Percentiles rank a stretch among this genome's conserved stretches.
phyloP scores from a whole-genome alignment of 2,113 vertebrate genomes.

The Vicugna pacos region DNA sequence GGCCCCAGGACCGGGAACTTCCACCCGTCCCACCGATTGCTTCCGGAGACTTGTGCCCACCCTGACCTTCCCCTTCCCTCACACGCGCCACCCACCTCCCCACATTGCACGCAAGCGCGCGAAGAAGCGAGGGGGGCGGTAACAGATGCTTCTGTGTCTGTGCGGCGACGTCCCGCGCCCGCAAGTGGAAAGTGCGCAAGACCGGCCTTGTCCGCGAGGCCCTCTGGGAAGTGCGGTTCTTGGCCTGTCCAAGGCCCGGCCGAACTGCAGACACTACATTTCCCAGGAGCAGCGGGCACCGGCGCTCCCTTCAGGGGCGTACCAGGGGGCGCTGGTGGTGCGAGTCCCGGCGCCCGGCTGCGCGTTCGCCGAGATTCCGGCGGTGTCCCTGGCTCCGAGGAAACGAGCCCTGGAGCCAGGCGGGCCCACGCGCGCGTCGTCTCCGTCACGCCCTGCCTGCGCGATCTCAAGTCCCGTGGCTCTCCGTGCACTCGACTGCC shows the following conservation, averaged over 20 bases:
- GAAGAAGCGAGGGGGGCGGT: rapidly evolving
- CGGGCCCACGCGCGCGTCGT: neutral
- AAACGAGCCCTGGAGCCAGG: neutral
- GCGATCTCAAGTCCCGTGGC: too few species aligned
- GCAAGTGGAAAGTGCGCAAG: too few species aligned
- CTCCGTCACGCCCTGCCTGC: too few species aligned
- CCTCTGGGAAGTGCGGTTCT: neutral
- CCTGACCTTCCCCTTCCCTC: rapidly evolving
- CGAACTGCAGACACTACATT: rapidly evolving
- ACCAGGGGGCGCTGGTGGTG: too few species aligned
- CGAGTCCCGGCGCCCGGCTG: rapidly evolving
- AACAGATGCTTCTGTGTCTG: neutral
- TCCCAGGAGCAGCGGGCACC: neutral
- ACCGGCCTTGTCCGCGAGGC: rapidly evolving
- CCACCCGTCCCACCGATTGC: rapidly evolving
- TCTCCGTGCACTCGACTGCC: neutral
- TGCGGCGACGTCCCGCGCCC: neutral
- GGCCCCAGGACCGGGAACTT: too few species aligned
- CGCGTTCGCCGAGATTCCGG: too few species aligned
- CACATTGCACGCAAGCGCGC: rapidly evolving
- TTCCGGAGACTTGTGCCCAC: too few species aligned
- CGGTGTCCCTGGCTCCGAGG: neutral
- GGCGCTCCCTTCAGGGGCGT: neutral
- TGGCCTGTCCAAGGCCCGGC: rapidly evolving
- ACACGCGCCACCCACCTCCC: too few species aligned